phyloP scores from a whole-genome alignment of 2,113 vertebrate species.

The Asarcornis scutulata region DNA sequence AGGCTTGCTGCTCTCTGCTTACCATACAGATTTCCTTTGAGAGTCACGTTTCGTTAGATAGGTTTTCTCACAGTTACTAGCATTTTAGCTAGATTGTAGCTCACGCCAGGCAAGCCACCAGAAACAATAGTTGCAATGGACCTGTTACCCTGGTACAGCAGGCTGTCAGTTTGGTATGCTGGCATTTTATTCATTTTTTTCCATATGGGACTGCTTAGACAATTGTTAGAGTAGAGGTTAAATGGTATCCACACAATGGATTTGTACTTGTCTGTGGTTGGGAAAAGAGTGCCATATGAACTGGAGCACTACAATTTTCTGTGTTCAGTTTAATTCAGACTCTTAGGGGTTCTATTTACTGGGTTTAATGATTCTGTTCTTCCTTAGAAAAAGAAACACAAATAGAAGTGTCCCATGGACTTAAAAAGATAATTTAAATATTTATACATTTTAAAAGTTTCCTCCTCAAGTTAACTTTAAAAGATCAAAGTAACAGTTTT shows the following conservation, averaged over 20 bases:
- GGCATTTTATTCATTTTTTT: not conserved
- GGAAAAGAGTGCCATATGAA: not conserved
- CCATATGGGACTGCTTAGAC: not conserved
- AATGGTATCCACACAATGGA: not conserved
- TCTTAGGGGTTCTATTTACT: not conserved
- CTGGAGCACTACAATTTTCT: not conserved
- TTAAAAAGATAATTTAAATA: not conserved
- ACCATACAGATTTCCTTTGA: not conserved
- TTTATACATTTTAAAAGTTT: not conserved
- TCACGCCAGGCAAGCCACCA: not conserved
- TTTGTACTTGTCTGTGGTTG: not conserved
- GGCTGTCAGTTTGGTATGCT: not conserved
- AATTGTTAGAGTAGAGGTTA: not conserved
- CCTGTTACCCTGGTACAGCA: not conserved
- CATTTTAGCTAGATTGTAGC: not conserved
- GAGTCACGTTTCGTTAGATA: not conserved
- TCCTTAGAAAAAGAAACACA: not conserved
- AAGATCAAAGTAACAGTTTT: conserved; percentile 7
- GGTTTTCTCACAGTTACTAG: not conserved
- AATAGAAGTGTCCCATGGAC: not conserved
- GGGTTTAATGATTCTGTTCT: not conserved
- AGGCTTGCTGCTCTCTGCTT: not conserved
- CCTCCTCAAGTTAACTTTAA: not conserved
- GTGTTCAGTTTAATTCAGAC: not conserved
- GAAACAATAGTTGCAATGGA: not conserved